Base-by-base conservation (phyloP, 1,140 invertebrate genomes). In the Caligus rogercresseyi region DNA sequence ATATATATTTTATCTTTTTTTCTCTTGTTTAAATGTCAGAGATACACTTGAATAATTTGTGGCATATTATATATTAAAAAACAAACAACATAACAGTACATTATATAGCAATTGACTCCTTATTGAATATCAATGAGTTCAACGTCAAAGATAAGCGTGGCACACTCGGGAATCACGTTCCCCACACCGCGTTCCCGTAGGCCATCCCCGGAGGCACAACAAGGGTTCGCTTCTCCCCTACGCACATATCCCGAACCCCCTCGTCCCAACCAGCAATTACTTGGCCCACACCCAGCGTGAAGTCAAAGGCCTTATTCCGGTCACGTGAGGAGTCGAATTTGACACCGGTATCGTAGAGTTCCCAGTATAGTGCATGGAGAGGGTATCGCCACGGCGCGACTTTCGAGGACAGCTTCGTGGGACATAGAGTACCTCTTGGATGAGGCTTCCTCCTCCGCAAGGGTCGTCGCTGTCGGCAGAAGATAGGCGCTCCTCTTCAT, bases 121-220 rank as follows among this genome's bases (percentile, higher is more conserved):
- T 57, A 57, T 24, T 57, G 55, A 62, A 66, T 62, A 20, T 66
- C 60, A 2, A 66, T 14, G 3, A 66, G 43, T 43, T 67, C 60
- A 21, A 66, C 59, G 7, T 64, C 66, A 55, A 66, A 66, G 13
- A 66, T 52, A 14, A 63, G 60, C 3, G 59, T 67, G 14, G 56
- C 25, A 25, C 31, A 13, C 13, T 23, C 20, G n/a, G 72, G 73
- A 58, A 93, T 92, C 57, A 90, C 84, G 69, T 86, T 87, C 69
- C 89, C 89, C 63, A 88, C 89, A 67, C 89, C 89, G 64, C 81
- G 79, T 68, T 91, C 87, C 91, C 91, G 74, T 95, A 96, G 7
- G 85, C 92, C 51, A 95, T 75, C 61, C 82, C 78, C 15, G 90
- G 83, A 13, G 91, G 91, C 69, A 96, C 92, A 11, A 80, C 83